Percentiles rank a stretch among this genome's conserved stretches.
These are phyloP conservation scores for Gymnothorax reevesii DNA, from an alignment of 2,797 vertebrate species.

Conservation along the genomic window DNA sequence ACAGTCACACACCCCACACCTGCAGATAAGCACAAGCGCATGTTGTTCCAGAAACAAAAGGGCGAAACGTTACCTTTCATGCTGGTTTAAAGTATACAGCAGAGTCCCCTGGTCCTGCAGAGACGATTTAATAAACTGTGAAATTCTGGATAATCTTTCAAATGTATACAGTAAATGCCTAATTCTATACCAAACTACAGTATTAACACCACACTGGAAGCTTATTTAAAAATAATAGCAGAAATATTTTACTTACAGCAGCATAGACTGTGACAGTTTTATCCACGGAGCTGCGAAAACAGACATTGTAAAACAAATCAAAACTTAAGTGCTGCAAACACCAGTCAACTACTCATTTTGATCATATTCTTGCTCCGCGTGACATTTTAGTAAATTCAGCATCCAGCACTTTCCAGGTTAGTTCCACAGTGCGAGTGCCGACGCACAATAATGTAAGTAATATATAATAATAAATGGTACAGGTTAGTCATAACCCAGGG, in stretches of 20 bases:
- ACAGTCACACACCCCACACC: background rate
- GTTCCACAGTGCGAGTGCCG: too few species aligned
- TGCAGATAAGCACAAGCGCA: background rate
- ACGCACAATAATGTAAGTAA: background rate
- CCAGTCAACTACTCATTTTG: background rate
- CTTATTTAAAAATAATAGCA: background rate
- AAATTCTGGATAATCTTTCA: background rate
- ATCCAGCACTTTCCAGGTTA: too few species aligned
- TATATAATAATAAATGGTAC: background rate
- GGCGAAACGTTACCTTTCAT: background rate
- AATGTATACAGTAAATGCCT: background rate
- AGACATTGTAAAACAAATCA: constrained; percentile 22
- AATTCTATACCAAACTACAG: background rate
- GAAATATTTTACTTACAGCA: constrained; percentile 71
- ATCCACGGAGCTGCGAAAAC: constrained; percentile 81
- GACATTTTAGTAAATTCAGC: too few species aligned
- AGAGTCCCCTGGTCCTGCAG: background rate
- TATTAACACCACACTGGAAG: background rate
- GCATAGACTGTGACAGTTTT: constrained; percentile 80
- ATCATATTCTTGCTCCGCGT: too few species aligned
- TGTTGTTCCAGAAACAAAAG: background rate
- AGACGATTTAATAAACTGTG: background rate
- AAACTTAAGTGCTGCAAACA: background rate
- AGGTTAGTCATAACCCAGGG: background rate
- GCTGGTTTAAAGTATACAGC: constrained; percentile 9